A percentile compares a stretch with the other conserved stretches of the same genome.
Conservation (phyloP, 2,888 invertebrate genomes). For the Gortyna flavago region DNA sequence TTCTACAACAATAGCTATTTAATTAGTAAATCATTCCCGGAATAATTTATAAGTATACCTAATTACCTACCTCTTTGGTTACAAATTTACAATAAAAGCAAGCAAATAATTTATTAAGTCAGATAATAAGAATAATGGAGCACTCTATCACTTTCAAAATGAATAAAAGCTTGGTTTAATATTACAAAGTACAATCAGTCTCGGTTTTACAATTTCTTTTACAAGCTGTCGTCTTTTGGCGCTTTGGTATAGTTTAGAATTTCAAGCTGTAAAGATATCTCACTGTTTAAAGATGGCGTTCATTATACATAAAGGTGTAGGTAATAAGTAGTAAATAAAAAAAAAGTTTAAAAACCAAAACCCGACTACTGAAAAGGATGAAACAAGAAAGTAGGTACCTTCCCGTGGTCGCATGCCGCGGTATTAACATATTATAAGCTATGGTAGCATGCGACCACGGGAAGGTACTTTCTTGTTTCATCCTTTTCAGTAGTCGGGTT, state of each 20-base stretch:
- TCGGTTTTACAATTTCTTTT: conserved; percentile 45
- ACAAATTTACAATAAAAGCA: conserved; percentile 23
- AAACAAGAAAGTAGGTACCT: no score
- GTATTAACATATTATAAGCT: no score
- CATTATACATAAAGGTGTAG: no score
- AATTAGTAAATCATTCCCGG: conserved; percentile 11
- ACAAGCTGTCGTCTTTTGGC: conserved; percentile 6
- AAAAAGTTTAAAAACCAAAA: no score
- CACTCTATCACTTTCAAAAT: conserved; percentile 50
- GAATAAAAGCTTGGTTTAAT: conserved; percentile 44
- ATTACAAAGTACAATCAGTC: conserved; percentile 37
- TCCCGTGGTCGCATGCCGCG: no score
- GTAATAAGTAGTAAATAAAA: no score
- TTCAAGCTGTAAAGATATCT: not conserved
- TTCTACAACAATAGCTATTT: conserved; percentile 3
- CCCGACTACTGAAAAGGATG: no score
- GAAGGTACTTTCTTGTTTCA: no score
- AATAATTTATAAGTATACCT: not conserved
- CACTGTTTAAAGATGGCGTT: not conserved
- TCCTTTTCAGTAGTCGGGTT: no score
- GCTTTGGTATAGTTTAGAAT: not conserved
- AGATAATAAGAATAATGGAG: conserved; percentile 48
- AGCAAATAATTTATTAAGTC: conserved; percentile 42
- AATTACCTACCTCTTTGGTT: conserved; percentile 25
- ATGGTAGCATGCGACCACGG: no score